Evolutionary conservation across 2,888 invertebrate genomes (phyloP), one percentile per base, ranked within the genome.

Genomic region (Thymelicus acteon): DNA sequence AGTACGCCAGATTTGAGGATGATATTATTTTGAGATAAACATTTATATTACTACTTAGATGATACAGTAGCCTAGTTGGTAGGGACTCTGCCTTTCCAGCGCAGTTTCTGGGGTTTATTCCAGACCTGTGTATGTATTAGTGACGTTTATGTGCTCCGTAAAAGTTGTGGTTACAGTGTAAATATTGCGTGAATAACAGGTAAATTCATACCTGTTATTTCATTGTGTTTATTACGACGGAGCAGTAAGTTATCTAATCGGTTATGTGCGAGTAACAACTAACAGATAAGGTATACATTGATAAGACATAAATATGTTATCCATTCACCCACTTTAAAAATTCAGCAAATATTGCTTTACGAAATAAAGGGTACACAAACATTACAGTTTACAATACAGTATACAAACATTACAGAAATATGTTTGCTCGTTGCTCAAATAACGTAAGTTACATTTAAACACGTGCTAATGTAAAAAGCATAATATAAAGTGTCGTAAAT

Each of bases 211-310:
- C 13, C 13, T 57, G 4, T 63, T 19, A 57, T n/a, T n/a, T 40
- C 7, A 52, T 31, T 31, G 31, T 31, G 31, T 31, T 31, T 31
- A 31, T 31, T 31, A 62, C 40, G 10, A 77, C 71, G 76, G 80
- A 79, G 79, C 78, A 77, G 79, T 19, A 19, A 19, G 19, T 77
- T 83, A 86, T 86, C 86, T 86, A 75, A 86, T 87, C 87, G 69
- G 70, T 72, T 52, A 52, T 52, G 44, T 74, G 76, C 79, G 75
- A 75, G 73, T 63, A 15, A n/a, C n/a, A 19, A 64, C 61, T 73
- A 66, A 68, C 47, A 71, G 79, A 77, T 76, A 82, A 81, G 81
- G 78, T 78, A 67, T 75, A 85, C 78, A 78, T 66, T 75, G 88
- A 88, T 88, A 86, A 85, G 82, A 79, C 86, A 84, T 78, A 75